Evolutionary conservation across 2,113 vertebrate species (phyloP), one percentile per base, ranked within the genome.

Genomic region (Monopterus albus): DNA sequence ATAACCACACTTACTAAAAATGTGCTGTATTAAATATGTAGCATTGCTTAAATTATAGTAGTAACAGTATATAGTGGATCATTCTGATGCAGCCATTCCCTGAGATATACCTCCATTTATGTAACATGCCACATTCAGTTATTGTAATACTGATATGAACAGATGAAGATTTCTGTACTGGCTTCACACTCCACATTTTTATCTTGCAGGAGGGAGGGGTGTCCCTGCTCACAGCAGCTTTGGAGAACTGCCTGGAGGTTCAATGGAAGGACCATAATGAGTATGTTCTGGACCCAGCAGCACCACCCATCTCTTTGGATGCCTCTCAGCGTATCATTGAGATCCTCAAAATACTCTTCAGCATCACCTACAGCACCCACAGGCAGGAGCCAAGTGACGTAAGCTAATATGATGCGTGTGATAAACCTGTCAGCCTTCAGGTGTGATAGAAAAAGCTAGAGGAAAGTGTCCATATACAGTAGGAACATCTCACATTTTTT

Each of bases 271-370:
- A 92, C 1, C 86, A 86, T 64, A 84, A 89, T 5, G 89, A 90
- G 76, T 88, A 90, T 47, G 74, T 67, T 38, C 73, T 87, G 39
- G 65, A 82, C 46, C 62, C 65, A 0, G 42, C 40, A 2, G 64
- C 46, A 4, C 70, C 83, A 3, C 86, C 86, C 4, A 84, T 94
- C 57, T 88, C 87, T n/a, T 86, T 79, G 71, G 88, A 93, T 11
- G 82, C 82, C 33, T 91, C 88, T 14, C 91, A 94, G 68, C 80
- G 78, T 0, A 52, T 85, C 36, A 71, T 79, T 23, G 93, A 94
- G 79, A 90, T 94, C 53, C 91, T 93, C 47, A 94, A 94, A 85
- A 90, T 90, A 68, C 87, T 94, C 73, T 94, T 94, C 77, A 94
- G 91, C 71, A 86, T 94, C 78, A 93, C 90, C 7, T 80, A 83